A percentile compares a stretch with the other conserved stretches of the same genome.
Evolutionary conservation across 2,888 invertebrate species (phyloP).

Genomic region (Nezara viridula): DNA sequence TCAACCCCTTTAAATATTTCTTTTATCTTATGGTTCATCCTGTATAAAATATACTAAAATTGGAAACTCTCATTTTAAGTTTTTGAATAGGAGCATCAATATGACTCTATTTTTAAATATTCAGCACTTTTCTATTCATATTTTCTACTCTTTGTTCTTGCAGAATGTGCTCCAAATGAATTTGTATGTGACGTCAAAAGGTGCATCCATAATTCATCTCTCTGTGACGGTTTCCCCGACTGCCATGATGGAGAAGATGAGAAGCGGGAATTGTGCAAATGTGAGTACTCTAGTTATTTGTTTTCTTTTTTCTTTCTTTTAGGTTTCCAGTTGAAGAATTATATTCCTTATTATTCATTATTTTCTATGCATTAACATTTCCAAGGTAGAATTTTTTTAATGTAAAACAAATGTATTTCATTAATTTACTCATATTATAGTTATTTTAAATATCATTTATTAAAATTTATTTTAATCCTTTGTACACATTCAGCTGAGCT

Average conservation of each 20-base stretch:
- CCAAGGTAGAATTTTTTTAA: background rate
- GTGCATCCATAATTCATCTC: background rate
- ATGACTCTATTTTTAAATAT: background rate
- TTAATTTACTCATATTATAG: background rate
- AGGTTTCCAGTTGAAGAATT: background rate
- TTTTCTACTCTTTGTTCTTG: background rate
- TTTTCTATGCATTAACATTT: background rate
- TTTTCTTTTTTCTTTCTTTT: background rate
- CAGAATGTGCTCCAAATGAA: background rate
- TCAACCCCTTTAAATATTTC: too few species aligned
- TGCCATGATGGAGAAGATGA: slow-evolving; percentile 19
- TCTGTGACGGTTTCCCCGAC: background rate
- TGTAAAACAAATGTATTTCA: background rate
- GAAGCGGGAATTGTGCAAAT: background rate
- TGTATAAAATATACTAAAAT: too few species aligned
- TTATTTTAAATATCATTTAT: too few species aligned
- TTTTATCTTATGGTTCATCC: too few species aligned
- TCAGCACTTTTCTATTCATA: background rate
- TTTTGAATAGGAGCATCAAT: too few species aligned
- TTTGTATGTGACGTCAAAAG: slow-evolving; percentile 4
- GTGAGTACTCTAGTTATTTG: background rate
- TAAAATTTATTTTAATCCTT: too few species aligned
- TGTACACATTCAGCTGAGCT: too few species aligned
- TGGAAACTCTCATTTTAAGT: background rate
- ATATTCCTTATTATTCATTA: background rate